Conservation (phyloP, 2,888 invertebrate genomes). For the Camptogramma bilineatum region DNA sequence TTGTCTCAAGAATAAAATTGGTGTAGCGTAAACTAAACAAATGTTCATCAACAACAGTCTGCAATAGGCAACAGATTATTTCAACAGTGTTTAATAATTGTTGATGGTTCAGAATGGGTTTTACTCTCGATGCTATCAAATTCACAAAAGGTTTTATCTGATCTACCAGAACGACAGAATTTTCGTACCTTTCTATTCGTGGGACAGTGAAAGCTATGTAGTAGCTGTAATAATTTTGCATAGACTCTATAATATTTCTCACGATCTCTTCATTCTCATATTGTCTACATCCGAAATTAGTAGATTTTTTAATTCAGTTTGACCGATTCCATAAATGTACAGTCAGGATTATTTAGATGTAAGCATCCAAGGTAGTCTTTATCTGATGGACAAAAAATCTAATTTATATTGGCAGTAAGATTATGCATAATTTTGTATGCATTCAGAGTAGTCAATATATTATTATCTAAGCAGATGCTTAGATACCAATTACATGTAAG, state of each 20-base stretch:
- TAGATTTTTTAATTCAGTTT: not conserved
- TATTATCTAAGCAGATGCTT: too few relatives aligned
- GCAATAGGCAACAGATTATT: not conserved
- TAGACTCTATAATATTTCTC: conserved; percentile 60
- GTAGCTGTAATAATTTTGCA: conserved; percentile 56
- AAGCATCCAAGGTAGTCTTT: too few relatives aligned
- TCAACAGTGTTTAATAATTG: not conserved
- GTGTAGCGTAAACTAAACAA: too few relatives aligned
- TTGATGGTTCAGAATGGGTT: conserved; percentile 6
- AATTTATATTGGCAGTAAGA: too few relatives aligned
- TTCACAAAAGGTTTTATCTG: conserved; percentile 32
- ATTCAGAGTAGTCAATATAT: too few relatives aligned
- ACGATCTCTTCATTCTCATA: conserved; percentile 63
- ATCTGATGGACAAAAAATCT: too few relatives aligned
- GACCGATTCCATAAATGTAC: not conserved
- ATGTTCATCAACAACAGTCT: too few relatives aligned
- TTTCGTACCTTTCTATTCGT: conserved; percentile 50
- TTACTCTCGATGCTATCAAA: conserved; percentile 9
- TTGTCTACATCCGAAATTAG: conserved; percentile 39
- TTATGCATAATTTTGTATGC: too few relatives aligned
- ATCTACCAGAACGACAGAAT: conserved; percentile 33
- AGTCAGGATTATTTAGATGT: not conserved
- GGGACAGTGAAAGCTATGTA: conserved; percentile 73
- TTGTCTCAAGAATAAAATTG: too few relatives aligned
- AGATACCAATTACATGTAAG: too few relatives aligned